Evolutionary conservation across 2,888 invertebrate species (phyloP).

Genomic region (Melinopterus prodromus): DNA sequence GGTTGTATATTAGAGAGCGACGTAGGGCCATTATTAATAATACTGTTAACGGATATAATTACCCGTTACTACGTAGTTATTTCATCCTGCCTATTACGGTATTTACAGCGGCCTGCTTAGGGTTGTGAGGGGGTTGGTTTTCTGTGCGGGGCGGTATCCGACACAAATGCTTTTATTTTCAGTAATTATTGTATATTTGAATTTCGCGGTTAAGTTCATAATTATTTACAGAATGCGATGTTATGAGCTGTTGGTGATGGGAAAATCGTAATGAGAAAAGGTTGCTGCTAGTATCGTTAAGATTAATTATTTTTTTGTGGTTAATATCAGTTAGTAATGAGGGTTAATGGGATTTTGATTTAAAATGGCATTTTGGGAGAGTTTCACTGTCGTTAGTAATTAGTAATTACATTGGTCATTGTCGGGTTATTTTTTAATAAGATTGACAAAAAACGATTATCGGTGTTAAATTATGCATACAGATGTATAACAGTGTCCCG

Average conservation of each 20-base stretch:
- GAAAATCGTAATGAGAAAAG: neutral
- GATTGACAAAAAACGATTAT: no score
- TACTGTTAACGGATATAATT: conserved; percentile 59
- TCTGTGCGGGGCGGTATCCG: neutral
- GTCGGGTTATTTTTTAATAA: no score
- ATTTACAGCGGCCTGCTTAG: conserved; percentile 32
- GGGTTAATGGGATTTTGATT: neutral
- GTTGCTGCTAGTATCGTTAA: neutral
- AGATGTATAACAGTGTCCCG: no score
- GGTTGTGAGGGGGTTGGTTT: neutral
- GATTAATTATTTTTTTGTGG: conserved; percentile 1
- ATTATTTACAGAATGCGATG: neutral
- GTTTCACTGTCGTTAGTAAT: neutral
- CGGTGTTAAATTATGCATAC: no score
- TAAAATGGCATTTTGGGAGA: neutral
- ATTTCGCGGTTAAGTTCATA: neutral
- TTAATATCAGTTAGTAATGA: neutral
- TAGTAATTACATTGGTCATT: neutral
- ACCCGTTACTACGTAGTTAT: conserved; percentile 51
- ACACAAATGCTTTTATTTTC: neutral
- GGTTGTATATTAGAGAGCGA: conserved; percentile 52
- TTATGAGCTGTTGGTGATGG: neutral
- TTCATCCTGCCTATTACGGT: conserved; percentile 45
- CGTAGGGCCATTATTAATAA: conserved; percentile 58
- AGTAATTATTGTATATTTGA: neutral